Base-by-base conservation (phyloP, 2,888 invertebrate species). In the Pristionchus entomophagus region DNA sequence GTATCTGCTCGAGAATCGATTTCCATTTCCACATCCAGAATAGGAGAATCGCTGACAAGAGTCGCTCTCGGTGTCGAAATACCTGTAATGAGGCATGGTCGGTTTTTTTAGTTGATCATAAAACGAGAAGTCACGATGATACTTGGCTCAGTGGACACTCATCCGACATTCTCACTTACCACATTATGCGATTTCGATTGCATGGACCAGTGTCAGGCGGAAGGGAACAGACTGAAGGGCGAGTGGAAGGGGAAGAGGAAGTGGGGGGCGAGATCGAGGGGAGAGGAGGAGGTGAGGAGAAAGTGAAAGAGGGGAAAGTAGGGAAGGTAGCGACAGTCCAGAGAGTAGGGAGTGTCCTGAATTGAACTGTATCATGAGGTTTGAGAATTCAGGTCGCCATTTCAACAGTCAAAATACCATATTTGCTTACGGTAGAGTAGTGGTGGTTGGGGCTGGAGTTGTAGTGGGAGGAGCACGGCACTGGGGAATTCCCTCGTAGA, bases 41-140 rank as follows among this genome's bases (percentile, higher is more conserved):
- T 87, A 91, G 77, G 88, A 88, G 78, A 90, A 91, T 56, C 91
- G 81, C 78, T 90, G 90, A n/a, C n/a, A n/a, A n/a, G n/a, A n/a
- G n/a, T n/a, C n/a, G n/a, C n/a, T n/a, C n/a, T n/a, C n/a, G n/a
- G n/a, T n/a, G n/a, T 90, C 89, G 2, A 85, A 86, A 86, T 91
- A 90, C 90, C 90, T n/a, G n/a, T n/a, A n/a, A n/a, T n/a, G n/a
- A n/a, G n/a, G n/a, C n/a, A n/a, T n/a, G n/a, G n/a, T n/a, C n/a
- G n/a, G n/a, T n/a, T n/a, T n/a, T n/a, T n/a, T n/a, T n/a, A n/a
- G n/a, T n/a, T n/a, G n/a, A n/a, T n/a, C n/a, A n/a, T n/a, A n/a
- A n/a, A n/a, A n/a, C n/a, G n/a, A n/a, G n/a, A n/a, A n/a, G n/a
- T n/a, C n/a, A n/a, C n/a, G n/a, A n/a, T n/a, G n/a, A n/a, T n/a